A percentile compares a stretch with the other conserved stretches of the same genome.
phyloP scores from a whole-genome alignment of 2,888 invertebrate species.

The Pammene fasciana region DNA sequence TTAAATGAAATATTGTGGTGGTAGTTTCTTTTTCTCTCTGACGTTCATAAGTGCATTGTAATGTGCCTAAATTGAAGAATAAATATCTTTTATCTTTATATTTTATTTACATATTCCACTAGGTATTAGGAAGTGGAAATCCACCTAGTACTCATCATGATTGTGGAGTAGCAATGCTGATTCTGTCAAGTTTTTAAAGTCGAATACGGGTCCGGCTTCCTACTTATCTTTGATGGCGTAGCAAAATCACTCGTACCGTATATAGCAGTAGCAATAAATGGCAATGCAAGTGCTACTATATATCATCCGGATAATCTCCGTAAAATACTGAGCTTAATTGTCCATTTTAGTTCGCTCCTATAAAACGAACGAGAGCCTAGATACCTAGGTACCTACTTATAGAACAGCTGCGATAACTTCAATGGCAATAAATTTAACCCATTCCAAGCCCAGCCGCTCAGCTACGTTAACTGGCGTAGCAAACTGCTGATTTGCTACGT shows the following conservation, averaged over 20 bases:
- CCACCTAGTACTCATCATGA: no score
- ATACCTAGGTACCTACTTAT: neutral
- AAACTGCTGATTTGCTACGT: neutral
- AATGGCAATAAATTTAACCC: conserved; percentile 2
- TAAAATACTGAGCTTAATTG: conserved; percentile 26
- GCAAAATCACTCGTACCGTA: neutral
- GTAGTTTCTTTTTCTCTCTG: no score
- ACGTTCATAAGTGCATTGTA: no score
- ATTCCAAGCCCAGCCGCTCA: neutral
- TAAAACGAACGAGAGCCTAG: conserved; percentile 10
- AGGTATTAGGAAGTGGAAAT: no score
- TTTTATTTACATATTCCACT: no score
- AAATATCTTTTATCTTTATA: no score
- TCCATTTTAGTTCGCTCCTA: conserved; percentile 27
- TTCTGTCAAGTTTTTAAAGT: no score
- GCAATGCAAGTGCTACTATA: conserved; percentile 22
- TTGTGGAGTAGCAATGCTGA: no score
- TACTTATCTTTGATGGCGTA: neutral
- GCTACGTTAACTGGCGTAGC: neutral
- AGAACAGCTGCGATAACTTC: neutral
- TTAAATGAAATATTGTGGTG: no score
- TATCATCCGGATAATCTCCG: conserved; percentile 36
- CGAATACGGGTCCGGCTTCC: neutral
- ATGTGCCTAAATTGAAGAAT: no score
- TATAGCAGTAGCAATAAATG: conserved; percentile 5